Evolutionary conservation across 2,888 invertebrate genomes (phyloP).

Genomic region (Apocheima hispidaria): DNA sequence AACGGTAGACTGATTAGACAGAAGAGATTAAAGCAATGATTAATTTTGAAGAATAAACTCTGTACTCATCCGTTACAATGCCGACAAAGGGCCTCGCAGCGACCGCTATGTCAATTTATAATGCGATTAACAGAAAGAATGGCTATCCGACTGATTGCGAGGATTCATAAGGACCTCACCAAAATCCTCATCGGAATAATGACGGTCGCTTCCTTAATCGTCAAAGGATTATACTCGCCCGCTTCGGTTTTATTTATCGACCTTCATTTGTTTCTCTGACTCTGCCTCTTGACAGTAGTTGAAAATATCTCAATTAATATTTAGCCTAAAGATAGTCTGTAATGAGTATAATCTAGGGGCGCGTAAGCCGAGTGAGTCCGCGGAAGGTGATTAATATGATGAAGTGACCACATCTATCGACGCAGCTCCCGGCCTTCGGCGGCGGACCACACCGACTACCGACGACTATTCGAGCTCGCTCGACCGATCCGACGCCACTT

Average conservation of each 20-base stretch:
- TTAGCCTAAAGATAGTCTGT: slow-evolving; percentile 82
- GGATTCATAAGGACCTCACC: slow-evolving; percentile 71
- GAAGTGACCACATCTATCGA: slow-evolving; percentile 74
- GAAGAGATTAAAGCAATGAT: slow-evolving; percentile 69
- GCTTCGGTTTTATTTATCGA: slow-evolving; percentile 65
- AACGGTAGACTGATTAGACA: slow-evolving; percentile 68
- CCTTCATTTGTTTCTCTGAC: slow-evolving; percentile 66
- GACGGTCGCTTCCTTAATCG: slow-evolving; percentile 63
- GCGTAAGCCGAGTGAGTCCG: slow-evolving; percentile 83
- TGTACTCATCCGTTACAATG: slow-evolving; percentile 67
- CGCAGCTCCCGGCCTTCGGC: slow-evolving; percentile 48
- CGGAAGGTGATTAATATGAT: slow-evolving; percentile 80
- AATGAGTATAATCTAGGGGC: slow-evolving; percentile 78
- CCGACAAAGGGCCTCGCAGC: slow-evolving; percentile 77
- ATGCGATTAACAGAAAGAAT: slow-evolving; percentile 82
- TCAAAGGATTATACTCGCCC: slow-evolving; percentile 55
- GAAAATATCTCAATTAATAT: slow-evolving; percentile 83
- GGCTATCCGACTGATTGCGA: slow-evolving; percentile 76
- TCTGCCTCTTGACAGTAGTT: slow-evolving; percentile 71
- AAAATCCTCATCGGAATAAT: slow-evolving; percentile 68
- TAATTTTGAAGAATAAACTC: slow-evolving; percentile 72
- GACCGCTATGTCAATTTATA: slow-evolving; percentile 81
- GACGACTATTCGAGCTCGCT: slow-evolving; percentile 52
- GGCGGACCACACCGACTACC: slow-evolving; percentile 70
- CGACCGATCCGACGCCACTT: slow-evolving; percentile 54